phyloP scores from a whole-genome alignment of 2,888 invertebrate genomes.

The Laothoe populi region DNA sequence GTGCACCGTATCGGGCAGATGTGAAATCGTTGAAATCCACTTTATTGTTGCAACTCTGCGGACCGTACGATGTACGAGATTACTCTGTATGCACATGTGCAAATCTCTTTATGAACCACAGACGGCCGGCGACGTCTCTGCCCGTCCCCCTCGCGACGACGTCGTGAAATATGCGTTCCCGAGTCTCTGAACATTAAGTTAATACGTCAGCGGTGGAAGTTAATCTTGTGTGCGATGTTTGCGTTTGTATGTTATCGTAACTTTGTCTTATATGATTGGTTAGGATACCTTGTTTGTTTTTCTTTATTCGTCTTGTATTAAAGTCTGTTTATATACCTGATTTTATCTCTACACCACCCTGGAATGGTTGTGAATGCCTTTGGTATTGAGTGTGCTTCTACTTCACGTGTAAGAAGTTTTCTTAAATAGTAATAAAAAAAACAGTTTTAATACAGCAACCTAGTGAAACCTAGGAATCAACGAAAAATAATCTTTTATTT shows the following conservation, averaged over 20 bases:
- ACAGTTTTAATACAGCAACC: no score
- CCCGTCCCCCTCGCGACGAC: not conserved
- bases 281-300: no score
- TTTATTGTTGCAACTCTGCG: slow-evolving; percentile 46
- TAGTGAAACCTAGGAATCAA: no score
- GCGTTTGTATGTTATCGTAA: not conserved
- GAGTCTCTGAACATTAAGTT: slow-evolving; percentile 30
- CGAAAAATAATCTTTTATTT: no score
- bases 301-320: no score
- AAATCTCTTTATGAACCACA: slow-evolving; percentile 36
- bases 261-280: not conserved
- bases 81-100: slow-evolving; percentile 33
- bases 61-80: slow-evolving; percentile 32
- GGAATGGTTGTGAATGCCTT: no score
- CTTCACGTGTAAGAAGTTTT: no score
- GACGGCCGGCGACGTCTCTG: slow-evolving; percentile 26
- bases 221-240: not conserved
- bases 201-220: slow-evolving; percentile 4
- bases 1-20: slow-evolving; percentile 26
- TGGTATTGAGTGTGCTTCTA: no score
- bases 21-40: slow-evolving; percentile 39
- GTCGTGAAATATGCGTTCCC: slow-evolving; percentile 11
- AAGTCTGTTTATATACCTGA: no score
- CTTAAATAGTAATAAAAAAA: no score
- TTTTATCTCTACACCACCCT: no score